Percentiles rank a stretch among this genome's conserved stretches.
phyloP scores from a whole-genome alignment of 2,888 invertebrate species.

The Nezara viridula region DNA sequence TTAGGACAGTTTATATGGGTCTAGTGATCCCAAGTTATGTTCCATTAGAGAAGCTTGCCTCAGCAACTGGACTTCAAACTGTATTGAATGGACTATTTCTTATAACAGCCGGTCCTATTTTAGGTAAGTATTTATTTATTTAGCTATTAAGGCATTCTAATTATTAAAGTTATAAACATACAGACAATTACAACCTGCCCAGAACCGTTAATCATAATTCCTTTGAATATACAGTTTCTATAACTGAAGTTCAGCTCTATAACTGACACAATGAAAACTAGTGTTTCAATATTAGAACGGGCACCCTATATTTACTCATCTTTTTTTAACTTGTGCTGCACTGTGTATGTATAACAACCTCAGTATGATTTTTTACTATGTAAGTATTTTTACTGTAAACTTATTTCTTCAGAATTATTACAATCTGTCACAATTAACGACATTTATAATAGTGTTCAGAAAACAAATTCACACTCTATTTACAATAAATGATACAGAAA shows the following conservation, averaged over 20 bases:
- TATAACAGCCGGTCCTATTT: slow-evolving; percentile 74
- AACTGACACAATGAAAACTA: not conserved
- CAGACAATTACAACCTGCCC: not conserved
- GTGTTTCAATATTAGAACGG: not conserved
- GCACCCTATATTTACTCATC: too few relatives aligned
- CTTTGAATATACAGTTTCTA: too few relatives aligned
- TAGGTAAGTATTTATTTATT: slow-evolving; percentile 71
- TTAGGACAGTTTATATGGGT: slow-evolving; percentile 79
- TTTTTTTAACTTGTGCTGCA: too few relatives aligned
- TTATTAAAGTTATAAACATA: not conserved
- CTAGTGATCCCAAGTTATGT: slow-evolving; percentile 79
- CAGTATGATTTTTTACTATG: too few relatives aligned
- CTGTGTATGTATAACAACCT: too few relatives aligned
- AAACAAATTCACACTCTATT: too few relatives aligned
- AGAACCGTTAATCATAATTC: not conserved
- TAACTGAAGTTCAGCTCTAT: too few relatives aligned
- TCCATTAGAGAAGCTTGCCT: slow-evolving; percentile 76
- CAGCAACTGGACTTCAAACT: slow-evolving; percentile 80
- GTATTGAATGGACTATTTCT: slow-evolving; percentile 77
- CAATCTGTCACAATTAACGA: too few relatives aligned
- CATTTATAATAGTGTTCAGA: too few relatives aligned
- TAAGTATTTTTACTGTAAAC: too few relatives aligned
- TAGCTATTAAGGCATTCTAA: not conserved
- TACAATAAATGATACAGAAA: too few relatives aligned
- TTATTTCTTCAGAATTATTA: too few relatives aligned